Evolutionary conservation across 2,797 vertebrate genomes (phyloP).

Genomic region (Rhinichthys osculus): DNA sequence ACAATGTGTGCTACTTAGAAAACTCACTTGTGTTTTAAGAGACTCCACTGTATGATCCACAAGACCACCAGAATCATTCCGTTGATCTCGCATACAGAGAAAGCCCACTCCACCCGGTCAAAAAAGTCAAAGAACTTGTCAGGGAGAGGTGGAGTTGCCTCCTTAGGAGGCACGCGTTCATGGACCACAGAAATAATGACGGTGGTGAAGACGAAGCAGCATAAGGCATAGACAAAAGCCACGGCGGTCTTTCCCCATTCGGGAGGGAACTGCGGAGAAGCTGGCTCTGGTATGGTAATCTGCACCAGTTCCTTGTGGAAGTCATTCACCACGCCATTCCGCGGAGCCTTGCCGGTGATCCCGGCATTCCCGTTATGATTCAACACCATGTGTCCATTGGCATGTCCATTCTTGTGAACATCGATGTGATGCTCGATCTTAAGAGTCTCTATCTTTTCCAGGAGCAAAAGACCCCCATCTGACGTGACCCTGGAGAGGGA

Average conservation of each 20-base stretch:
- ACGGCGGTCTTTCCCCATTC: conserved; percentile 87
- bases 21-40: conserved; percentile 86
- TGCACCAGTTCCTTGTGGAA: conserved; percentile 71
- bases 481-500: conserved; percentile 82
- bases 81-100: conserved; percentile 89
- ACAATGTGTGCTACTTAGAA: background rate
- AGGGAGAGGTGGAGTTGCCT: conserved; percentile 85
- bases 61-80: conserved; percentile 87
- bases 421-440: conserved; percentile 86
- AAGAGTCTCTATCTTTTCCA: conserved; percentile 85
- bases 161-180: conserved; percentile 90
- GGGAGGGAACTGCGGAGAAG: conserved; percentile 80
- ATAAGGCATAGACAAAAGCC: conserved; percentile 85
- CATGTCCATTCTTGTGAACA: conserved; percentile 83
- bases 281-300: conserved; percentile 79
- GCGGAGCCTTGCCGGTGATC: conserved; percentile 19
- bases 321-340: conserved; percentile 61
- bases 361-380: conserved; percentile 18
- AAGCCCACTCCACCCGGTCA: conserved; percentile 88
- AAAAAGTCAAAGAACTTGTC: conserved; percentile 93
- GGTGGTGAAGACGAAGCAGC: conserved; percentile 86
- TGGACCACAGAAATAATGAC: conserved; percentile 90
- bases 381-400: conserved; percentile 73
- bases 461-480: conserved; percentile 79
- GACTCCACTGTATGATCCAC: conserved; percentile 87